A percentile compares a stretch with the other conserved stretches of the same genome.
Conservation (phyloP, 92 coral and sea anemone species). For the Phymanthus crucifer region DNA sequence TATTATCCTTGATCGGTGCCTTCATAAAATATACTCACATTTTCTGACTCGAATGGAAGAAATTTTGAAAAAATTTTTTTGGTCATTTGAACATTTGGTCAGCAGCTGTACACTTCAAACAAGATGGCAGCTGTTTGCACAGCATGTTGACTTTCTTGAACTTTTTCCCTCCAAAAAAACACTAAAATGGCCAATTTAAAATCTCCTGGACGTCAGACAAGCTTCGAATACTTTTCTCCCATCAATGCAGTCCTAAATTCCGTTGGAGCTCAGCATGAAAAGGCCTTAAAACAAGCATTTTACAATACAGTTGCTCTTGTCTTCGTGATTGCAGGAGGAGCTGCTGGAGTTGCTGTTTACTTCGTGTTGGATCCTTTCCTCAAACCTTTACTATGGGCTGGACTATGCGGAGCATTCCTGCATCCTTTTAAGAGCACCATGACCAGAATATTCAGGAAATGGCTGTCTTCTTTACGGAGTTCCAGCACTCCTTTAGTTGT, state of each 20-base stretch:
- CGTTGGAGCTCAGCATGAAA: slow-evolving; percentile 79
- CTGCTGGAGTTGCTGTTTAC: slow-evolving; percentile 92
- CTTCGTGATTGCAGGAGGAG: slow-evolving; percentile 78
- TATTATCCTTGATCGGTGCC: no score
- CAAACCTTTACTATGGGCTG: slow-evolving; percentile 97
- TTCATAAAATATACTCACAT: no score
- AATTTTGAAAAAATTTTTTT: neutral
- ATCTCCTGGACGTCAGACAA: slow-evolving; percentile 64
- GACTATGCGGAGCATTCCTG: slow-evolving; percentile 93
- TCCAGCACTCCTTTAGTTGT: slow-evolving; percentile 84
- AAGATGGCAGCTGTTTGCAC: neutral
- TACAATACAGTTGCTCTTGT: slow-evolving; percentile 94
- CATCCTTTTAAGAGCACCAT: slow-evolving; percentile 93
- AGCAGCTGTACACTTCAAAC: slow-evolving; percentile 24
- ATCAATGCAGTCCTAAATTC: slow-evolving; percentile 78
- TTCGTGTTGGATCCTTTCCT: slow-evolving; percentile 89
- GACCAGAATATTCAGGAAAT: slow-evolving; percentile 72
- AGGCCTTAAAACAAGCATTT: slow-evolving; percentile 85
- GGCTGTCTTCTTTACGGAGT: slow-evolving; percentile 81
- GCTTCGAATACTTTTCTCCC: slow-evolving; percentile 82
- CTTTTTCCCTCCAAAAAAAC: neutral
- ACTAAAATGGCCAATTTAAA: slow-evolving; percentile 66
- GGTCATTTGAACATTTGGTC: neutral
- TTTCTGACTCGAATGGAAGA: no score
- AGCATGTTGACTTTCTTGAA: neutral